Percentiles rank a stretch among this genome's conserved stretches.
Evolutionary conservation across 2,888 invertebrate species (phyloP).

Genomic region (Sarcophaga subvicina): DNA sequence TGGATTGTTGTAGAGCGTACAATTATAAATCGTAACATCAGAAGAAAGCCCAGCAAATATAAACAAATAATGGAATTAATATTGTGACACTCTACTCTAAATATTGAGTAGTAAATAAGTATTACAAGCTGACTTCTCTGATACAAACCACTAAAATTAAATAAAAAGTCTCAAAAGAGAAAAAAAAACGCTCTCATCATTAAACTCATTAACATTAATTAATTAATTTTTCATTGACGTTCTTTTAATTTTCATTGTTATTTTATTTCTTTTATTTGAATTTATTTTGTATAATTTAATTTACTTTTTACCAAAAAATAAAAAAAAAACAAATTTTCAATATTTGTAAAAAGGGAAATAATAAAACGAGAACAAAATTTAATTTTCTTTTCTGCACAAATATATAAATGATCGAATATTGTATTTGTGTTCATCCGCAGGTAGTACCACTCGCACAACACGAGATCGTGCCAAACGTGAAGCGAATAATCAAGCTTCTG

Average conservation of each 20-base stretch:
- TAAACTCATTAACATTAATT: conserved; percentile 20
- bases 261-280: conserved; percentile 3
- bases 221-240: neutral
- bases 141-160: conserved; percentile 27
- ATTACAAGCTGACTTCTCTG: conserved; percentile 38
- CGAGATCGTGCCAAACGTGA: conserved; percentile 82
- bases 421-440: conserved; percentile 30
- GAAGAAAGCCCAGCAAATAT: conserved; percentile 29
- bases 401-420: conserved; percentile 8
- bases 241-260: neutral
- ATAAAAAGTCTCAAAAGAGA: conserved; percentile 4
- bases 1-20: conserved; percentile 26
- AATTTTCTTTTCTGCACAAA: too few species aligned
- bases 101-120: conserved; percentile 7
- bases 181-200: conserved; percentile 44
- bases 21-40: conserved; percentile 11
- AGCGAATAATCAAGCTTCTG: conserved; percentile 75
- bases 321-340: neutral
- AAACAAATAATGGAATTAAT: conserved; percentile 18
- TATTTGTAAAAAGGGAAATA: neutral
- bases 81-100: conserved; percentile 20
- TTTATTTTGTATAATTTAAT: neutral
- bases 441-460: conserved; percentile 80
- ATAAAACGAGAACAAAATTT: neutral
- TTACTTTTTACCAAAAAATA: neutral